A percentile compares a stretch with the other conserved stretches of the same genome.
These are phyloP conservation scores for Chaenogobius annularis DNA, from an alignment of 2,113 vertebrate genomes.

Conservation along the genomic window DNA sequence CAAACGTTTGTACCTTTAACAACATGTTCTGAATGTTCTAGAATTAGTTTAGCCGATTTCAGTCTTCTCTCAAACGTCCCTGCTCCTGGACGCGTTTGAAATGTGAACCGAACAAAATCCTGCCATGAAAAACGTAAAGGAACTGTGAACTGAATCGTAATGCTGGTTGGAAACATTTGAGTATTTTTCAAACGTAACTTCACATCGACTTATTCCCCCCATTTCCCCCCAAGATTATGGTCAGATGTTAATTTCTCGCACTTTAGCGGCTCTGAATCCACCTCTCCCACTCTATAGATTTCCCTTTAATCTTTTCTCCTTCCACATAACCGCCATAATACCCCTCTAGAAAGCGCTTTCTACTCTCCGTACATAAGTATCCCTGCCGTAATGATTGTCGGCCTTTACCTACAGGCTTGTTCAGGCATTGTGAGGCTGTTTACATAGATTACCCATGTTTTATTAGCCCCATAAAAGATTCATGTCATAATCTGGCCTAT, in stretches of 20 bases:
- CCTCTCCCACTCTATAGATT: constrained; percentile 8
- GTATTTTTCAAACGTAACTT: not conserved
- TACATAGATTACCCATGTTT: constrained; percentile 2
- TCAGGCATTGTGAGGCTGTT: not conserved
- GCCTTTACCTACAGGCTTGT: not conserved
- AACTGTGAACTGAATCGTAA: no score
- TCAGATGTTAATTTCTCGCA: constrained; percentile 9
- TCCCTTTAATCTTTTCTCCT: constrained; percentile 1
- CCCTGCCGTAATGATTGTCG: constrained; percentile 14
- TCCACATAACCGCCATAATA: not conserved
- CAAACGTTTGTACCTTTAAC: no score
- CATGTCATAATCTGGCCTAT: constrained; percentile 27
- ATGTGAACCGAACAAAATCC: no score
- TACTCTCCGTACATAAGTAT: constrained; percentile 23
- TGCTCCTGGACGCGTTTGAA: no score
- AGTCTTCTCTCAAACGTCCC: no score
- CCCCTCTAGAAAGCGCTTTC: constrained; percentile 28
- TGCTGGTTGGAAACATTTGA: no score
- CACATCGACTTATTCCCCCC: constrained; percentile 13
- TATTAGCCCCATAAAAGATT: constrained; percentile 21
- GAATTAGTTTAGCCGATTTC: no score
- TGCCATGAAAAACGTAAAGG: no score
- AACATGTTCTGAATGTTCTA: no score
- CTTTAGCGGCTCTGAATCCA: constrained; percentile 5
- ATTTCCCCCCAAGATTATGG: constrained; percentile 7